Conservation (phyloP, 2,888 invertebrate species). For the Deladenus siricidicola region DNA sequence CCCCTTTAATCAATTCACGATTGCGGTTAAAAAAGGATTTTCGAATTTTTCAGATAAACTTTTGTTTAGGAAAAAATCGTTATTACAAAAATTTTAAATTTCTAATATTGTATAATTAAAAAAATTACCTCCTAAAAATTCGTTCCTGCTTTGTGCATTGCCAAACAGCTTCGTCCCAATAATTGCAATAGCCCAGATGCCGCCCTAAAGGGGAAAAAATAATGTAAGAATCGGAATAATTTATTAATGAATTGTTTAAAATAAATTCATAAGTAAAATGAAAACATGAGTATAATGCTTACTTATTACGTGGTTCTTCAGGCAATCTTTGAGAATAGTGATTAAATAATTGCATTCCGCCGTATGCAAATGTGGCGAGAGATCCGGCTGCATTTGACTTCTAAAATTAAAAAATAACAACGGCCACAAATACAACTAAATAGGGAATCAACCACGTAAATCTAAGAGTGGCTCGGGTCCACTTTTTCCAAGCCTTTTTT, state of each 20-base stretch:
- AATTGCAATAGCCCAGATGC: constrained; percentile 41
- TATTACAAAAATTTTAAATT: no score
- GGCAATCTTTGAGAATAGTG: constrained; percentile 38
- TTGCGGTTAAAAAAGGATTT: neutral
- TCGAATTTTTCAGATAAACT: no score
- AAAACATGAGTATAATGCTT: no score
- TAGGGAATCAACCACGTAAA: no score
- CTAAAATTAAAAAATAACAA: no score
- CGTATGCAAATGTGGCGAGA: constrained; percentile 50
- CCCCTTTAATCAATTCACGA: neutral
- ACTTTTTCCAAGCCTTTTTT: no score
- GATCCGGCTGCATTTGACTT: constrained; percentile 48
- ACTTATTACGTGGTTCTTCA: constrained; percentile 37
- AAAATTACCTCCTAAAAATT: constrained; percentile 42
- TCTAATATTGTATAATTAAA: neutral
- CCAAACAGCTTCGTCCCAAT: constrained; percentile 51
- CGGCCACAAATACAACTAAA: no score
- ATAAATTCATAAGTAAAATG: no score
- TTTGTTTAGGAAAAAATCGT: no score
- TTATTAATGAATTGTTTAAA: neutral
- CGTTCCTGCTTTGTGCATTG: constrained; percentile 50
- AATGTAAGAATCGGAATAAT: neutral
- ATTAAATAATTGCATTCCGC: constrained; percentile 49
- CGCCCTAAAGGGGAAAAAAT: constrained; percentile 28
- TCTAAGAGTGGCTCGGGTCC: no score